Evolutionary conservation across 2,888 invertebrate genomes (phyloP).

Genomic region (Muscina levida): DNA sequence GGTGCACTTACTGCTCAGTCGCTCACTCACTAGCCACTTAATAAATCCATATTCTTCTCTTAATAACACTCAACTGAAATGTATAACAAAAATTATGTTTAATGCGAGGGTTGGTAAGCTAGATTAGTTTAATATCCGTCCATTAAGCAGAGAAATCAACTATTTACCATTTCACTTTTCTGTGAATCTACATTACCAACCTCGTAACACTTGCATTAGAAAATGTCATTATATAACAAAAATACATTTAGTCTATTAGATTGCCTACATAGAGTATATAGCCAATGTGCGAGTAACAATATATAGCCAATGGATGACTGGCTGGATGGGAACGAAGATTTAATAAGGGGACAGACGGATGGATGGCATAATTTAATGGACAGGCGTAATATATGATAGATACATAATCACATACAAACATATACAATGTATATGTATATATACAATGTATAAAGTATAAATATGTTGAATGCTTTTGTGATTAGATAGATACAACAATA

Average conservation of each 20-base stretch:
- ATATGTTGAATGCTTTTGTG: too few species aligned
- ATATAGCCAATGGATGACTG: not conserved
- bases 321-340: slow-evolving; percentile 7
- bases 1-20: not conserved
- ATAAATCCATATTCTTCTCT: slow-evolving; percentile 30
- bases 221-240: slow-evolving; percentile 57
- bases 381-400: slow-evolving; percentile 52
- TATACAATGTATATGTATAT: not conserved
- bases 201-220: slow-evolving; percentile 42
- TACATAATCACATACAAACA: slow-evolving; percentile 16
- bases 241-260: slow-evolving; percentile 47
- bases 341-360: slow-evolving; percentile 34
- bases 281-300: not conserved
- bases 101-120: not conserved
- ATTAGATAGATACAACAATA: too few species aligned
- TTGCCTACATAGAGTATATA: slow-evolving; percentile 13
- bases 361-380: slow-evolving; percentile 63
- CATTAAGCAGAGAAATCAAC: too few species aligned
- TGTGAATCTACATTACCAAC: too few species aligned
- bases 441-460: not conserved
- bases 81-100: not conserved
- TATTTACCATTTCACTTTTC: too few species aligned
- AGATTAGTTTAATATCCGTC: too few species aligned
- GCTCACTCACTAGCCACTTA: slow-evolving; percentile 25
- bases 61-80: slow-evolving; percentile 12